Base-by-base conservation (phyloP, 1,140 invertebrate species). In the Nomia melanderi region DNA sequence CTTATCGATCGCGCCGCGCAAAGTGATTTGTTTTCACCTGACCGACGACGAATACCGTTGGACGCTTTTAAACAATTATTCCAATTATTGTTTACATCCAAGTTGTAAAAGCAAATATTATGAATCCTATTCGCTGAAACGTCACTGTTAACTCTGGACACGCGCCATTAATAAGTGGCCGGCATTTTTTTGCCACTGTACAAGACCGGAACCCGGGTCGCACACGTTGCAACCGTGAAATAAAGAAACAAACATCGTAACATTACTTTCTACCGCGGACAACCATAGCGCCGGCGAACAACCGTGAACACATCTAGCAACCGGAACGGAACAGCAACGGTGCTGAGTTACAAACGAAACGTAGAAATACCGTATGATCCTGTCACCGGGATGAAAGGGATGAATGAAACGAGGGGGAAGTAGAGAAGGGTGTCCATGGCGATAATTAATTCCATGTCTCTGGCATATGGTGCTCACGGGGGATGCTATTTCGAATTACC, bases 381-480 rank as follows among this genome's bases (percentile, higher is more conserved):
- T 27, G 14, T 66, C n/a, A 56, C 36, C 9, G 6, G 72, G 7
- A 39, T n/a, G 23, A 29, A 59, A 33, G 23, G 50, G n/a, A 41
- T 27, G 54, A 64, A 57, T 9, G 75, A 71, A 78, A 78, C 41
- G n/a, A 64, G 59, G 67, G 65, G 47, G 75, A 74, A 78, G 36
- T 69, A 74, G 36, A 56, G 63, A 70, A 54, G 66, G 78, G 83
- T 72, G 60, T 73, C 56, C 73, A 33, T 41, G 62, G 64, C 59
- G 75, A 78, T 86, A 86, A 86, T 86, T 86, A 86, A 86, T 86
- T 86, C 69, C 77, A 73, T 72, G 83, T 86, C 83, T 83, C 72
- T 83, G 80, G 80, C 84, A 85, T 82, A 86, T 83, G 84, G 84
- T 70, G 59, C 75, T 84, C 77, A 72, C 77, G 67, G 77, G n/a